Evolutionary conservation across 2,888 invertebrate genomes (phyloP), one percentile per base, ranked within the genome.

Genomic region (Tiliacea citrago): DNA sequence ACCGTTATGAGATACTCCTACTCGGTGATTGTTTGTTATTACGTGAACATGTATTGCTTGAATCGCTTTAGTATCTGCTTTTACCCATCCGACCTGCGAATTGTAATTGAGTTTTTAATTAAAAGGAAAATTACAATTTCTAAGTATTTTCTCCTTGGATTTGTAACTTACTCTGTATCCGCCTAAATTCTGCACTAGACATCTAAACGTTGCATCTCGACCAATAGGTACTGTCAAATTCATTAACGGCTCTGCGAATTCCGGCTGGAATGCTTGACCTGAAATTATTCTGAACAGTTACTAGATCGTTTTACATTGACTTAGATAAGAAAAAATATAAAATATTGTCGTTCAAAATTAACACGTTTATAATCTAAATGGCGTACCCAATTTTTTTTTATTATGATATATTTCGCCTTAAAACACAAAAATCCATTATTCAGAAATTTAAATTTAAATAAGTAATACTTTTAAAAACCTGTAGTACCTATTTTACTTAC

Each of bases 31-130:
- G 96, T 99, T 98, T 81, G 99, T 99, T 94, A 99, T 98, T 88
- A 99, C 98, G 94, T 98, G 98, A 87, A 98, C 98, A 94, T 99
- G 98, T 93, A 99, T 99, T 49, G 99, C 98, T 96, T 98, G 98
- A 87, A 99, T 99, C 71, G 99, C 98, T 96, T 99, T 99, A 68
- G 98, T 98, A 93, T 99, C 99, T 49, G 98, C 98, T 94, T 98
- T 98, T 77, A 99, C 98, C 99, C 99, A 99, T 69, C 99, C 99
- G 80, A 99, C 98, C 99, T 99, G 97, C 35, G 71, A 84, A 84
- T 83, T 77, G 55, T 72, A 66, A 61, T 74, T 55, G 61, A 42
- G 29, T 68, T 75, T 70, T 66, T 77, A 55, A 77, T 79, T 72
- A 70, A 68, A 81, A 61, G 58, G 0, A 39, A 74, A 74, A 68